Evolutionary conservation across 2,797 vertebrate species (phyloP).

Genomic region (Rhinatrema bivittatum): DNA sequence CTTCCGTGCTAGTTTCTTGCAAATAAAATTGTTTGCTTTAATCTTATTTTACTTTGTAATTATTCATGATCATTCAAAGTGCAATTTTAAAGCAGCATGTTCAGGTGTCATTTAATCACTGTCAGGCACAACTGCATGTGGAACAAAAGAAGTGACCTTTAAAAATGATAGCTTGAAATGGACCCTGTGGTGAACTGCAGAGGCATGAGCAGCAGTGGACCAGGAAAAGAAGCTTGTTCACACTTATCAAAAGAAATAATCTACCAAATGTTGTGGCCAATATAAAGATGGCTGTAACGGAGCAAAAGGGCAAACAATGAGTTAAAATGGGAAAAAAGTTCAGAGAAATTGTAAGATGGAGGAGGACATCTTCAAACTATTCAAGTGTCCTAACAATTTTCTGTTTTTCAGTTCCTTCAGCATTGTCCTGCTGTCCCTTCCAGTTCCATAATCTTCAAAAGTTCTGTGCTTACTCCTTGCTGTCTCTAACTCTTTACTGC

Average conservation of each 20-base stretch:
- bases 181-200: constrained; percentile 30
- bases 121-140: constrained; percentile 35
- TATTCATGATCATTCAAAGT: constrained; percentile 38
- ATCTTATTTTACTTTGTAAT: constrained; percentile 43
- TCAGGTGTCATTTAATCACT: constrained; percentile 52
- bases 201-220: constrained; percentile 22
- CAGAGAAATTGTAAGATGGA: neutral
- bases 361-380: neutral
- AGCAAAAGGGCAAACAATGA: constrained; percentile 24
- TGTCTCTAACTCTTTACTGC: too few species aligned
- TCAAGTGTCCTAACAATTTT: too few species aligned
- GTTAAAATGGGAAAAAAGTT: neutral
- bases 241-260: constrained; percentile 36
- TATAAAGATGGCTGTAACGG: constrained; percentile 20
- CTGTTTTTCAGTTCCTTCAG: too few species aligned
- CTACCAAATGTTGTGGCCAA: constrained; percentile 30
- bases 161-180: constrained; percentile 50
- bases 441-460: too few species aligned
- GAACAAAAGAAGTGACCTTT: constrained; percentile 61
- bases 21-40: constrained; percentile 41
- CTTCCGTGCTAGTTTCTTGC: constrained; percentile 41
- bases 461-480: too few species aligned
- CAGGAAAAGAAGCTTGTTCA: constrained; percentile 39
- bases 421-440: too few species aligned
- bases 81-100: constrained; percentile 48